Conservation (phyloP, 2,888 invertebrate species). For the Eilema depressum region DNA sequence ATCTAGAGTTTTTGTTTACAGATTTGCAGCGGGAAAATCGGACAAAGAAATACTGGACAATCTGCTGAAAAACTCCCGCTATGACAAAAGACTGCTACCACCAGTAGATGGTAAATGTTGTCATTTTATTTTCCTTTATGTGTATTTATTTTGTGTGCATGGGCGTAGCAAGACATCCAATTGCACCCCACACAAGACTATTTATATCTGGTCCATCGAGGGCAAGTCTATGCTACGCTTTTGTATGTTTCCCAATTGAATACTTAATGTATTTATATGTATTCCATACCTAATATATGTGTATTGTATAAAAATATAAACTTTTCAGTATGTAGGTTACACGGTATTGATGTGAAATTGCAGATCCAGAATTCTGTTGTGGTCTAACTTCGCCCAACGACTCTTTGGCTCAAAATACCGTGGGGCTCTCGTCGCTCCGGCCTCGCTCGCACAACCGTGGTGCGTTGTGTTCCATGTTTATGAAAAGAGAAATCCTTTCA, state of each 20-base stretch:
- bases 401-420: conserved; percentile 89
- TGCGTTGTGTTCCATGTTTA: conserved; percentile 87
- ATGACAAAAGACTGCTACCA: conserved; percentile 97
- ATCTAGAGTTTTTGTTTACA: conserved; percentile 74
- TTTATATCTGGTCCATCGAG: not conserved
- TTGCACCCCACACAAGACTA: not conserved
- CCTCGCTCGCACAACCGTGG: conserved; percentile 88
- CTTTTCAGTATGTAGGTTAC: conserved; percentile 34
- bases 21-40: conserved; percentile 96
- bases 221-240: not conserved
- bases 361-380: conserved; percentile 97
- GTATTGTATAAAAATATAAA: conserved; percentile 3
- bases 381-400: conserved; percentile 93
- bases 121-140: conserved; percentile 13
- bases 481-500: conserved; percentile 83
- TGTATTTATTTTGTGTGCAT: not conserved
- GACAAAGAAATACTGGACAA: conserved; percentile 97
- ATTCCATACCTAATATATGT: not conserved
- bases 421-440: conserved; percentile 83
- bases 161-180: not conserved
- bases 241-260: not conserved
- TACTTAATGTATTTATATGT: not conserved
- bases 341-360: conserved; percentile 84
- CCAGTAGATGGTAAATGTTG: conserved; percentile 92
- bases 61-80: conserved; percentile 94